These are phyloP conservation scores for Pollicipes pollicipes DNA, from an alignment of 1,140 invertebrate genomes.

Conservation along the genomic window DNA sequence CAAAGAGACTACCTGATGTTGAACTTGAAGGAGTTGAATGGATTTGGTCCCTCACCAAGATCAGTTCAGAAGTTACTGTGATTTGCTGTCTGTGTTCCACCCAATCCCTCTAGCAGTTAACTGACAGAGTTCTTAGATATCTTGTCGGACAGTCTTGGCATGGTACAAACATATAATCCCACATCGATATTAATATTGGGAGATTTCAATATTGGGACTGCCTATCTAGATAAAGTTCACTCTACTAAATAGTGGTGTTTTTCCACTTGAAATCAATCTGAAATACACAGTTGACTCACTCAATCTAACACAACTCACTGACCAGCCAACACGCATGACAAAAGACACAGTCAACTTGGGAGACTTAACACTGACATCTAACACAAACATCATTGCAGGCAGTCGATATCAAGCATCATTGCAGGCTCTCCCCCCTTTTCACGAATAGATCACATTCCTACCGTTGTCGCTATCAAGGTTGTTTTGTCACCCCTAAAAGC, in stretches of 20 bases:
- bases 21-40: not conserved
- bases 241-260: not conserved
- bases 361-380: not conserved
- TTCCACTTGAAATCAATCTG: not conserved
- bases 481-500: not conserved
- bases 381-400: not conserved
- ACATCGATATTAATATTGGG: not conserved
- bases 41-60: not conserved
- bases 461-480: not conserved
- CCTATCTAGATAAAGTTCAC: not conserved
- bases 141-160: not conserved
- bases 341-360: not conserved
- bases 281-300: not conserved
- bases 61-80: not conserved
- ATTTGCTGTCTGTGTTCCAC: not conserved
- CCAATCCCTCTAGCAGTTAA: not conserved
- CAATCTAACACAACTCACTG: not conserved
- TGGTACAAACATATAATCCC: not conserved
- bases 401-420: not conserved
- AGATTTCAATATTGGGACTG: not conserved
- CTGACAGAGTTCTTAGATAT: not conserved
- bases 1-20: not conserved
- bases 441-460: not conserved
- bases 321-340: not conserved
- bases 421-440: not conserved